Conservation (phyloP, 2,888 invertebrate species). For the Colostygia pectinataria region DNA sequence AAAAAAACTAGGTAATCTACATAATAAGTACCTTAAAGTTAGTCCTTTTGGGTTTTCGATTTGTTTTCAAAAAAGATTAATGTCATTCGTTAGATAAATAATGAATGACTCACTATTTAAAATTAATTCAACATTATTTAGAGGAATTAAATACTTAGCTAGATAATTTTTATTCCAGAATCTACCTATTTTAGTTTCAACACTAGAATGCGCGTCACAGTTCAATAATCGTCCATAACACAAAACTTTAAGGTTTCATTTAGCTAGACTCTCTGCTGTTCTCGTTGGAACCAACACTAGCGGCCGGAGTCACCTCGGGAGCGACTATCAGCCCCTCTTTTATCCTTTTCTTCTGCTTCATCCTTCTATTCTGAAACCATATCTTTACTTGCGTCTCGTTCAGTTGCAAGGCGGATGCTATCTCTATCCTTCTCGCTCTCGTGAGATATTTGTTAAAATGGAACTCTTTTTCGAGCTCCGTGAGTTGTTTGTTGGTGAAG, state of each 20-base stretch:
- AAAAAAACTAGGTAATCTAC: no score
- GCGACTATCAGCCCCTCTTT: constrained; percentile 92
- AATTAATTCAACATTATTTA: no score
- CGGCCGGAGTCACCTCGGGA: constrained; percentile 75
- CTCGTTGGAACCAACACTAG: constrained; percentile 85
- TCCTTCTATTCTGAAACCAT: constrained; percentile 99
- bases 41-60: no score
- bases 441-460: constrained; percentile 99
- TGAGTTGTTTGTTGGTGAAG: constrained; percentile 99
- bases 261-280: constrained; percentile 88
- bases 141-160: constrained; percentile 1
- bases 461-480: constrained; percentile 99
- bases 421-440: constrained; percentile 97
- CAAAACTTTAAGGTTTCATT: constrained; percentile 35
- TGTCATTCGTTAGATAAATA: no score
- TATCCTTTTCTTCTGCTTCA: constrained; percentile 99
- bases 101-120: no score
- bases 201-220: constrained; percentile 14
- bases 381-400: constrained; percentile 99
- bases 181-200: constrained; percentile 2
- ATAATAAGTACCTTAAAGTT: no score
- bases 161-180: constrained; percentile 1
- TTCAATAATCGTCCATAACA: constrained; percentile 35
- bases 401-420: constrained; percentile 96
- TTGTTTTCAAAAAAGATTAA: no score